These are phyloP conservation scores for Arbacia lixula DNA, from an alignment of 53 echinoderm and acorn worm species.

Conservation along the genomic window DNA sequence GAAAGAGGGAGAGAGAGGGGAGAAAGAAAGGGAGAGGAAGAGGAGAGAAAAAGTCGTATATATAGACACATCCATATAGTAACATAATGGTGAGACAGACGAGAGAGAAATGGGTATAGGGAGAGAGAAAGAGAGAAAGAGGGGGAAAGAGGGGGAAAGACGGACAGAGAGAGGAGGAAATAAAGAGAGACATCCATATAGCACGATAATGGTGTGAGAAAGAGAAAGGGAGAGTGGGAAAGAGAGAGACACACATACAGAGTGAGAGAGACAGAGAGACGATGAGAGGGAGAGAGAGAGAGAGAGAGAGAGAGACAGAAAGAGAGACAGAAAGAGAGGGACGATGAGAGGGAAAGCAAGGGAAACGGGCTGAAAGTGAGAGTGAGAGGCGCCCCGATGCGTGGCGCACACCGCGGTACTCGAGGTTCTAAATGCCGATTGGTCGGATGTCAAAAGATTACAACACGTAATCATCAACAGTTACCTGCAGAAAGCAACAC, in stretches of 20 bases:
- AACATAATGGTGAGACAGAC: no score
- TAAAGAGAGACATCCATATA: background rate
- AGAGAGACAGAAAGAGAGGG: background rate
- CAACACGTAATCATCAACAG: slow-evolving; percentile 49
- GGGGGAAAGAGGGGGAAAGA: background rate
- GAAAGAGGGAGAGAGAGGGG: no score
- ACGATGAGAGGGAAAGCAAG: background rate
- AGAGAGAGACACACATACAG: background rate
- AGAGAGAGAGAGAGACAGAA: background rate
- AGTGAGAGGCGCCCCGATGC: slow-evolving; percentile 24
- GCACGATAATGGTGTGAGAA: background rate
- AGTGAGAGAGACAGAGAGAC: background rate
- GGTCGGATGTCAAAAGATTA: slow-evolving; percentile 55
- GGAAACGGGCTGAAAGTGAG: background rate
- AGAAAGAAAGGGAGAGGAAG: no score
- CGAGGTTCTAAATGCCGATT: slow-evolving; percentile 34
- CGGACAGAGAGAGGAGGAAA: background rate
- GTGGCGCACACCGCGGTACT: background rate
- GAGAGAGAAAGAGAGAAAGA: background rate
- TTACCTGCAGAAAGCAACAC: slow-evolving; percentile 9
- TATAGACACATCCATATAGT: no score
- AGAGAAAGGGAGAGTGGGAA: background rate
- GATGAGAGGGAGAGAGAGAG: background rate
- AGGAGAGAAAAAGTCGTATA: no score
- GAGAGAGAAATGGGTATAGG: background rate